Base-by-base conservation (phyloP, 2,797 vertebrate genomes). In the Anas flavirostris region DNA sequence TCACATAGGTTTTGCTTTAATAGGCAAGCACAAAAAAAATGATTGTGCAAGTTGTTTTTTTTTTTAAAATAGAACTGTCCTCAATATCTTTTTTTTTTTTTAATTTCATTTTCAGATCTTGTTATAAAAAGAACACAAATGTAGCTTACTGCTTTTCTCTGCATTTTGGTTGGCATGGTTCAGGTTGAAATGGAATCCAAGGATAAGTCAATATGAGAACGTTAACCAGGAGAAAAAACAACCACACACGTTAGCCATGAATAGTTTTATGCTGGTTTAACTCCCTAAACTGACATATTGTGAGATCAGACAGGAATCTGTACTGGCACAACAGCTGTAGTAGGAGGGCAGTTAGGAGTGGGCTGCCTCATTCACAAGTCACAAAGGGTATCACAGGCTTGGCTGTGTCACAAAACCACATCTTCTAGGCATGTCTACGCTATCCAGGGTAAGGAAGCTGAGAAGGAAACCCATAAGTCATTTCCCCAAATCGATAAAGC, bases 341-440 rank as follows among this genome's bases (percentile, higher is more conserved):
- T 3, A 79, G 19, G 18, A 73, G 21, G 10, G 3, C 13, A 63
- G 8, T 37, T 69, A 50, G 15, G 5, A 25, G 74, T 43, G 52
- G 28, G 48, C 3, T 10, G 31, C 16, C 10, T 19, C 28, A 41
- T 53, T 56, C 46, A 37, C 25, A 78, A 59, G 15, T 44, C 66
- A 62, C 39, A 70, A 48, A 25, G 6, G 41, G 16, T 31, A 31
- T 59, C 25, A 15, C 1, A 14, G 7, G 16, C 12, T 86, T 58
- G 22, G 44, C 18, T 52, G 16, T 21, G 6, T 16, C 67, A 75
- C 25, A 58, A 72, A 91, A 26, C 8, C 12, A 39, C 22, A 75
- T 29, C 16, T 12, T 35, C 11, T 33, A 73, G 33, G 5, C 41
- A 14, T 0, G 0, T 18, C 25, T 44, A 13, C 14, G 41, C 23